These are phyloP conservation scores for Labeo rohita DNA, from an alignment of 2,113 vertebrate genomes.

Conservation along the genomic window DNA sequence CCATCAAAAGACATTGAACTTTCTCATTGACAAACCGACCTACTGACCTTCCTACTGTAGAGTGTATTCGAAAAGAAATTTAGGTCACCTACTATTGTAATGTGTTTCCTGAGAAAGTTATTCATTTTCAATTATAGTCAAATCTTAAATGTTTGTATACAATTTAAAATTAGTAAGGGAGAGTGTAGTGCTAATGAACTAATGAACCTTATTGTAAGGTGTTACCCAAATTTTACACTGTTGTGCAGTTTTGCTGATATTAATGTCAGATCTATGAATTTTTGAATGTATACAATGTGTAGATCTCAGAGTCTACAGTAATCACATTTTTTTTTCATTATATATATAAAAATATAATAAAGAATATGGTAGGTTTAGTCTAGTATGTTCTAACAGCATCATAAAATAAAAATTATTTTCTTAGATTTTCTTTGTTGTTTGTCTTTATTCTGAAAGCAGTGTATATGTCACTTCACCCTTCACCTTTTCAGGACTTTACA, in stretches of 20 bases:
- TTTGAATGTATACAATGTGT: slow-evolving; percentile 19
- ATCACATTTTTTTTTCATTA: slow-evolving; percentile 27
- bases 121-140: no score
- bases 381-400: slow-evolving; percentile 44
- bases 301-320: slow-evolving; percentile 5
- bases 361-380: slow-evolving; percentile 46
- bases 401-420: slow-evolving; percentile 54
- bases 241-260: slow-evolving; percentile 8
- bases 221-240: slow-evolving; percentile 14
- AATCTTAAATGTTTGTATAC: no score
- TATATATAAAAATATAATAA: slow-evolving; percentile 47
- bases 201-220: not conserved
- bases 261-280: slow-evolving; percentile 14
- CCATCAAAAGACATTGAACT: no score
- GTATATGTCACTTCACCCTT: not conserved
- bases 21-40: no score
- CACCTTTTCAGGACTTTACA: not conserved
- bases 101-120: no score
- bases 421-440: not conserved
- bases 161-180: no score
- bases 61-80: no score
- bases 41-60: no score
- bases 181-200: no score
- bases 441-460: not conserved
- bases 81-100: no score